phyloP scores from a whole-genome alignment of 92 coral and sea anemone genomes.

The Parazoanthus atlanticus region DNA sequence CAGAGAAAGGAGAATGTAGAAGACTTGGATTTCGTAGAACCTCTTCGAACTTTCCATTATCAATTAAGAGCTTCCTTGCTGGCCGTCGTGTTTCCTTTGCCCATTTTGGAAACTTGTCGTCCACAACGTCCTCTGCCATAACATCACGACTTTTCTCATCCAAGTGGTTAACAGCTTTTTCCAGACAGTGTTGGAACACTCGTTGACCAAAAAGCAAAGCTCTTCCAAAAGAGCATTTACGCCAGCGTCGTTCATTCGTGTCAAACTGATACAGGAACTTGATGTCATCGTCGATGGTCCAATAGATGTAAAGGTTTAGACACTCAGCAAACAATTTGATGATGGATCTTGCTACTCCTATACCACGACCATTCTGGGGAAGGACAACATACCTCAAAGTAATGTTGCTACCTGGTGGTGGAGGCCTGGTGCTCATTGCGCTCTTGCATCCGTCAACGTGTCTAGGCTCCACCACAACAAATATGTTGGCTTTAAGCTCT shows the following conservation, averaged over 20 bases:
- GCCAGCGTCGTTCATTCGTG: slow-evolving; percentile 51
- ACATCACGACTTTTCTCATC: background rate
- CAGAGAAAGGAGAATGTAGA: slow-evolving; percentile 45
- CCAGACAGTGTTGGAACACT: slow-evolving; percentile 48
- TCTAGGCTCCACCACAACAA: slow-evolving; percentile 51
- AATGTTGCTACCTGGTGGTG: slow-evolving; percentile 38
- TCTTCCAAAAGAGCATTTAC: slow-evolving; percentile 44
- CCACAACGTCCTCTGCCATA: background rate
- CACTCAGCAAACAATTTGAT: slow-evolving; percentile 54
- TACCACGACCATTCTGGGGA: slow-evolving; percentile 61
- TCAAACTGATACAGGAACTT: slow-evolving; percentile 42
- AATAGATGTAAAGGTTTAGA: slow-evolving; percentile 43
- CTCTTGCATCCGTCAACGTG: slow-evolving; percentile 19
- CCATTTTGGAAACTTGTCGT: slow-evolving; percentile 28
- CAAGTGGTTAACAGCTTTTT: slow-evolving; percentile 27
- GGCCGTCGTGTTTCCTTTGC: slow-evolving; percentile 13
- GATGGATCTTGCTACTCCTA: slow-evolving; percentile 58
- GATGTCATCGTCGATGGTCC: slow-evolving; percentile 67
- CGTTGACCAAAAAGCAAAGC: slow-evolving; percentile 59
- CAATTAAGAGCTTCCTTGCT: background rate
- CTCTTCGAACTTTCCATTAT: background rate
- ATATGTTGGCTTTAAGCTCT: slow-evolving; percentile 28
- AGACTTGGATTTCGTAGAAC: slow-evolving; percentile 43
- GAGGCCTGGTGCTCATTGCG: slow-evolving; percentile 1
- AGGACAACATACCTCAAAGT: slow-evolving; percentile 46